Evolutionary conservation across 2,797 vertebrate species (phyloP).

Genomic region (Dryobates pubescens): DNA sequence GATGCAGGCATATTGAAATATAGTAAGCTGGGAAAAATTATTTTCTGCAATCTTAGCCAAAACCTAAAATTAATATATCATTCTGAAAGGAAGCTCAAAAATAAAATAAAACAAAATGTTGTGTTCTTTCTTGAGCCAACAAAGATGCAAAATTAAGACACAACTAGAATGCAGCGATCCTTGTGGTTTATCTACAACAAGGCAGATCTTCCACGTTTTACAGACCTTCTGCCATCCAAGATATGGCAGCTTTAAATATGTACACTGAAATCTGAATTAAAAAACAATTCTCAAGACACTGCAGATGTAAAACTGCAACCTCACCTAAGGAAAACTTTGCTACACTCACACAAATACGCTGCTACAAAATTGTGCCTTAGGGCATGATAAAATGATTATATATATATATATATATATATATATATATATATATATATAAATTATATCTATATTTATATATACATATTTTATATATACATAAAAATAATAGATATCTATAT

Average conservation of each 20-base stretch:
- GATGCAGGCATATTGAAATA: constrained; percentile 15
- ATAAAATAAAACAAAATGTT: not conserved
- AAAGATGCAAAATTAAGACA: constrained; percentile 16
- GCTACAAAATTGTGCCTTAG: not conserved
- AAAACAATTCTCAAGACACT: not conserved
- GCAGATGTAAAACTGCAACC: not conserved
- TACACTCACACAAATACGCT: not conserved
- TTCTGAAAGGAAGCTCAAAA: constrained; percentile 29
- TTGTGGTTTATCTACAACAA: not conserved
- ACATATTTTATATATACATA: not conserved
- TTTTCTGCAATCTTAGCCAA: constrained; percentile 11
- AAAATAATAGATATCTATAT: not conserved
- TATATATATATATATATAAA: too few relatives aligned
- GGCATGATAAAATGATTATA: not conserved
- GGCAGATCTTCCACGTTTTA: not conserved
- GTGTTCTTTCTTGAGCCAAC: not conserved
- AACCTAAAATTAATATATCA: constrained; percentile 38
- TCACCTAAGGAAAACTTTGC: not conserved
- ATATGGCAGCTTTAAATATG: not conserved
- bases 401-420: not conserved
- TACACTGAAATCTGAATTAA: not conserved
- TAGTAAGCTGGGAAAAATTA: constrained; percentile 50
- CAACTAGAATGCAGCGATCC: not conserved
- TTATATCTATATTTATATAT: not conserved
- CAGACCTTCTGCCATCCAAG: not conserved